Base-by-base conservation (phyloP, 1,140 invertebrate species). In the Drosophila grimshawi region DNA sequence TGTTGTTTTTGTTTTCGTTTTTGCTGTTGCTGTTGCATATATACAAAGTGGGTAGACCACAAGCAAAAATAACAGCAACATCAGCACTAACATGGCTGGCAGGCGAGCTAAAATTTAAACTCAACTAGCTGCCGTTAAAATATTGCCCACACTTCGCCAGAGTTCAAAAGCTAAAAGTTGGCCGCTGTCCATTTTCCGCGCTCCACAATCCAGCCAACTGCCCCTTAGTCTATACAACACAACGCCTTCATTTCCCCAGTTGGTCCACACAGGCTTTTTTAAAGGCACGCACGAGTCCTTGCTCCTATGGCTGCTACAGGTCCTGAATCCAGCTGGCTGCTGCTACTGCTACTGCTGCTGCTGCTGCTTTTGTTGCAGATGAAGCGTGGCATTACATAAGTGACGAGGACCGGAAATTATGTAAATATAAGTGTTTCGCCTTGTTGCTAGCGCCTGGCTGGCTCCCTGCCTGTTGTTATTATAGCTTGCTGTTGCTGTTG, bases 351-450 rank as follows among this genome's bases (percentile, higher is more conserved):
- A 65, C 37, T 57, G 65, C 29, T 39, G 41, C 49, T 61, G 64
- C 59, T 52, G 41, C 39, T 51, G 56, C 56, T 75, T 74, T 64
- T 68, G 64, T 37, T 76, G 66, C 73, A 78, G 76, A 75, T 76
- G 76, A 86, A 86, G 74, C 72, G 67, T 75, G 83, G 80, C 77
- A 82, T 86, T 82, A 86, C 82, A 88, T 88, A 64, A 75, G 83
- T 80, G 82, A 88, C 80, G 86, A 83, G 76, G 83, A 86, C 83
- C 83, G 82, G 82, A 86, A 88, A 86, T 86, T 88, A 86, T 86
- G 82, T 88, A 86, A 86, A 86, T 86, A 83, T 86, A 86, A 86
- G 82, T 86, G 82, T 86, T 86, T 85, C 60, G 66, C 51, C 67
- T 75, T 75, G 66, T 70, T 75, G 66, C 66, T 63, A 57, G 27